These are phyloP conservation scores for Tethya wilhelma DNA, from an alignment of 37 sponge, comb jelly and placozoan genomes.

Conservation along the genomic window DNA sequence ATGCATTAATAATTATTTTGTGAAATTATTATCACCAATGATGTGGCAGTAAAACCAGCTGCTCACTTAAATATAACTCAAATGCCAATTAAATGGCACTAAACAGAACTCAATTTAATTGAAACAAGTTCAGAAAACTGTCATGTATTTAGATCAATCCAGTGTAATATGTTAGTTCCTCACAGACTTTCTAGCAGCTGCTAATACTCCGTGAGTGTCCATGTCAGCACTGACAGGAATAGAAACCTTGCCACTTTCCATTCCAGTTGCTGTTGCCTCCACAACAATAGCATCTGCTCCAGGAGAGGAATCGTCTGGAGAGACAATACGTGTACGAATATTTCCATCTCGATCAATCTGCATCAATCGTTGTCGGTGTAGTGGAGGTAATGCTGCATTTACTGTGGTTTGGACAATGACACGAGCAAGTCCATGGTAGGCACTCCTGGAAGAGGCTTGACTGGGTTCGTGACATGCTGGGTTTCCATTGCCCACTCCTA, in stretches of 20 bases:
- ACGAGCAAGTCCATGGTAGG: slow-evolving; percentile 70
- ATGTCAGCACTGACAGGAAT: slow-evolving; percentile 51
- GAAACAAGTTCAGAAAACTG: too few relatives aligned
- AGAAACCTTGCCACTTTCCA: slow-evolving; percentile 29
- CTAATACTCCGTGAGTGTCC: slow-evolving; percentile 30
- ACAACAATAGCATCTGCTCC: slow-evolving; percentile 30
- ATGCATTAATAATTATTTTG: too few relatives aligned
- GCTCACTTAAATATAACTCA: too few relatives aligned
- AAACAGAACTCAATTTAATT: too few relatives aligned
- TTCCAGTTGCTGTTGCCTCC: slow-evolving; percentile 40
- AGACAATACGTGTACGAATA: slow-evolving; percentile 43
- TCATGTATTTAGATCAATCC: too few relatives aligned
- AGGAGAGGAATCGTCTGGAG: neutral
- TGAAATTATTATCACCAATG: too few relatives aligned
- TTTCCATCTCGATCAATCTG: slow-evolving; percentile 65
- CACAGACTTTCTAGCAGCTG: slow-evolving; percentile 42
- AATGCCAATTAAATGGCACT: too few relatives aligned
- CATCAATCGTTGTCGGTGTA: slow-evolving; percentile 33
- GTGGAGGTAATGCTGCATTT: slow-evolving; percentile 24
- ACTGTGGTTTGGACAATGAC: slow-evolving; percentile 48
- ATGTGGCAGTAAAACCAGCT: too few relatives aligned
- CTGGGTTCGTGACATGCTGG: slow-evolving; percentile 70
- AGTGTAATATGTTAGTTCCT: too few relatives aligned
- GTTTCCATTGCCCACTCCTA: slow-evolving; percentile 69
- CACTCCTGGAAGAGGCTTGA: slow-evolving; percentile 64